Conservation (phyloP, 2,113 vertebrate genomes). For the Siniperca chuatsi region DNA sequence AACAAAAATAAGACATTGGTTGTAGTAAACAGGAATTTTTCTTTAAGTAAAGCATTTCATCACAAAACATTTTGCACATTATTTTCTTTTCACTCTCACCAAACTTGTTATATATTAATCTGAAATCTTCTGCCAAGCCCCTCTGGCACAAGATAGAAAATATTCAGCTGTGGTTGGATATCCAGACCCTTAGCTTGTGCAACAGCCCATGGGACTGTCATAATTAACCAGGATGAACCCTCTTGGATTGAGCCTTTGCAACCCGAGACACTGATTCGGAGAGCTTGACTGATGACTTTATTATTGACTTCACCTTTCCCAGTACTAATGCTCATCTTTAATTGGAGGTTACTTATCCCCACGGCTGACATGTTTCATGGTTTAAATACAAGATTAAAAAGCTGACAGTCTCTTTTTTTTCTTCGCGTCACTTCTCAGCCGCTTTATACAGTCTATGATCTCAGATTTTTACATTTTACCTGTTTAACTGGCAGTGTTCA, state of each 20-base stretch:
- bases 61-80: background rate
- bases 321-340: constrained; percentile 46
- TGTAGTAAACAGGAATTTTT: background rate
- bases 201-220: constrained; percentile 59
- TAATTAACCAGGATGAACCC: constrained; percentile 71
- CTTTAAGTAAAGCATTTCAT: background rate
- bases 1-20: too few relatives aligned
- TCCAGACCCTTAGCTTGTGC: constrained; percentile 57
- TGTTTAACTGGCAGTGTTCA: background rate
- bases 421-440: background rate
- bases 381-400: constrained; percentile 29
- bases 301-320: constrained; percentile 62
- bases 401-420: background rate
- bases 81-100: background rate
- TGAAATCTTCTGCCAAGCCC: constrained; percentile 19
- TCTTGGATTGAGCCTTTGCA: constrained; percentile 60
- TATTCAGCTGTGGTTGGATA: constrained; percentile 36
- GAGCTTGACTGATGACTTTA: constrained; percentile 69
- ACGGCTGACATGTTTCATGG: background rate
- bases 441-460: too few relatives aligned
- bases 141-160: constrained; percentile 5
- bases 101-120: background rate
- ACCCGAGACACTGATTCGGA: constrained; percentile 44
- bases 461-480: background rate
- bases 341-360: constrained; percentile 49